A percentile compares a stretch with the other conserved stretches of the same genome.
These are phyloP conservation scores for Pterocles orientalis DNA, from an alignment of 2,113 vertebrate species.

Conservation along the genomic window DNA sequence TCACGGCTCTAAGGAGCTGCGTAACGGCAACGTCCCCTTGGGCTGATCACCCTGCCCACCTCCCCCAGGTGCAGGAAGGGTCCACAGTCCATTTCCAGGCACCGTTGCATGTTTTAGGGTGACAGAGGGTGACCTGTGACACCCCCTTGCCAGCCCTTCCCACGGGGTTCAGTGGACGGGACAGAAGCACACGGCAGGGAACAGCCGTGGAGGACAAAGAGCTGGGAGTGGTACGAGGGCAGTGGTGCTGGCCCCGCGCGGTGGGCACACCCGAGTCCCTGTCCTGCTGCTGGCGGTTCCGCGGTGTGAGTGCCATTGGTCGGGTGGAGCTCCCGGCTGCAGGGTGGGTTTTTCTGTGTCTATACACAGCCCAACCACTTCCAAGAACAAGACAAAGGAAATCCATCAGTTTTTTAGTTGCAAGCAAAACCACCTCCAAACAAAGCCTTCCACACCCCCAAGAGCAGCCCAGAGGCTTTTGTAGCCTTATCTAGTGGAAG, in stretches of 20 bases:
- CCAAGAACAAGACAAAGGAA: not conserved
- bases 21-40: too few species aligned
- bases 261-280: not conserved
- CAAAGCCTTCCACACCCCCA: not conserved
- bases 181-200: not conserved
- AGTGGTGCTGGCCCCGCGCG: fast-evolving
- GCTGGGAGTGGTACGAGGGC: not conserved
- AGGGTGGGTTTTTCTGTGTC: too few species aligned
- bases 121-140: not conserved
- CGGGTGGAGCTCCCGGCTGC: not conserved
- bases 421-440: not conserved
- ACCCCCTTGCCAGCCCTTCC: not conserved
- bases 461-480: not conserved
- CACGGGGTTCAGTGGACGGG: fast-evolving
- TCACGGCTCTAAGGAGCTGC: not conserved
- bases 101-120: fast-evolving
- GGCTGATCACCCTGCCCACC: not conserved
- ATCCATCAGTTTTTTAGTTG: not conserved
- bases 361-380: not conserved
- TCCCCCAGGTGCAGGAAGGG: not conserved
- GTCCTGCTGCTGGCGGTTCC: not conserved
- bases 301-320: not conserved
- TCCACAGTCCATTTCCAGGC: not conserved
- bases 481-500: not conserved
- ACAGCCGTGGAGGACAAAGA: not conserved